phyloP scores from a whole-genome alignment of 2,888 invertebrate genomes.

The Microchrysa polita region DNA sequence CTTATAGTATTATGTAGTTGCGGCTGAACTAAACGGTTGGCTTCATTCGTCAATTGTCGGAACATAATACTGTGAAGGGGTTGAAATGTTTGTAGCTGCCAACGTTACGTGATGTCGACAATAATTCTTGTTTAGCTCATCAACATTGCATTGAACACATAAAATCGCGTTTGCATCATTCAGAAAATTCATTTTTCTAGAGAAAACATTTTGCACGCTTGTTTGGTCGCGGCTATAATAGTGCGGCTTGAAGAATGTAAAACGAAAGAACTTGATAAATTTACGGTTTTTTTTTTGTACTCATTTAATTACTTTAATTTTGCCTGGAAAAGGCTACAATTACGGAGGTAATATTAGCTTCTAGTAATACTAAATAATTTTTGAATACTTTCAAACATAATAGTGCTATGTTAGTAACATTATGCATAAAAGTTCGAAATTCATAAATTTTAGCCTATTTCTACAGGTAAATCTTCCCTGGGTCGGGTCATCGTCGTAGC shows the following conservation, averaged over 20 bases:
- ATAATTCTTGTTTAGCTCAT: background rate
- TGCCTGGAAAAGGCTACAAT: too few species aligned
- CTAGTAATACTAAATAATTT: too few species aligned
- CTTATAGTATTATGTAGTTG: constrained; percentile 55
- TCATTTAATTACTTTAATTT: too few species aligned
- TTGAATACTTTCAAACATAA: too few species aligned
- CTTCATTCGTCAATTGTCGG: constrained; percentile 40
- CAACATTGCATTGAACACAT: background rate
- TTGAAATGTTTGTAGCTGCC: background rate
- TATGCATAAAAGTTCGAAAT: too few species aligned
- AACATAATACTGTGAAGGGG: constrained; percentile 15
- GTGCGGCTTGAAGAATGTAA: background rate
- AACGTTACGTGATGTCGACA: background rate
- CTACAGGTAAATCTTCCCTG: too few species aligned
- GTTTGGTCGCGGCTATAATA: constrained; percentile 20
- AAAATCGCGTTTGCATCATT: constrained; percentile 28
- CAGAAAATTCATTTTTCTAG: constrained; percentile 47
- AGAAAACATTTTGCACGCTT: constrained; percentile 45
- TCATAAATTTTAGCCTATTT: too few species aligned
- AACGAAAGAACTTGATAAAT: background rate
- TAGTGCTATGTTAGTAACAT: too few species aligned
- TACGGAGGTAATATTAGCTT: too few species aligned
- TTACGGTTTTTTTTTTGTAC: too few species aligned
- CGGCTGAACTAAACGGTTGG: too few species aligned
- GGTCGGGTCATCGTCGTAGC: too few species aligned